A percentile compares a stretch with the other conserved stretches of the same genome.
These are phyloP conservation scores for Acanthopagrus latus DNA, from an alignment of 2,797 vertebrate genomes.

Conservation along the genomic window DNA sequence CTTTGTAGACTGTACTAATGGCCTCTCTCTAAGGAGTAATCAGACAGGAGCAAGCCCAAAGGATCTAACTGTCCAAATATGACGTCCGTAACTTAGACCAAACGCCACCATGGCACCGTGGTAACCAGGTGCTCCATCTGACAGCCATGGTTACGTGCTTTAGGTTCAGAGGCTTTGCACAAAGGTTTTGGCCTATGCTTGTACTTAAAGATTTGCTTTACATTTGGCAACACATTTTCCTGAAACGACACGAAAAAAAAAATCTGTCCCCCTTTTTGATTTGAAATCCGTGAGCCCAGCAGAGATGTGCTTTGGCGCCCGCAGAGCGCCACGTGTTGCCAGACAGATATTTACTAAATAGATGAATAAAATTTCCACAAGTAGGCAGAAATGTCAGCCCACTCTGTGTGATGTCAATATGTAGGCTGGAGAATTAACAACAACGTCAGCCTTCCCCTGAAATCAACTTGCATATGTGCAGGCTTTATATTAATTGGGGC, in stretches of 20 bases:
- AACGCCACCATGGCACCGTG: no score
- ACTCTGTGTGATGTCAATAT: conserved; percentile 43
- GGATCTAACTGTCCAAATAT: not conserved
- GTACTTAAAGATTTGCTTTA: not conserved
- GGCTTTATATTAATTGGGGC: conserved; percentile 51
- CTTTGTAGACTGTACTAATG: not conserved
- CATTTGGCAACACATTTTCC: not conserved
- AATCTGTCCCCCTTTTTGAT: conserved; percentile 7
- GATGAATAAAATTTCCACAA: conserved; percentile 27
- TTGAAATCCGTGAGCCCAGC: not conserved
- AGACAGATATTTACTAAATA: conserved; percentile 32
- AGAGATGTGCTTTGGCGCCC: conserved; percentile 23
- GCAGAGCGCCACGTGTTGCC: conserved; percentile 37
- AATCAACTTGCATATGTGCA: conserved; percentile 34
- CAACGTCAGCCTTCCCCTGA: conserved; percentile 22
- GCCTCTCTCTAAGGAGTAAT: not conserved
- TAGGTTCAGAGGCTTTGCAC: not conserved
- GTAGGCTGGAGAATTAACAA: conserved; percentile 32
- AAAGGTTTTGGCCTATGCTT: not conserved
- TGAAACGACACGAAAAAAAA: not conserved
- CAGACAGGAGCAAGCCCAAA: not conserved
- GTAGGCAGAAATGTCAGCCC: conserved; percentile 47
- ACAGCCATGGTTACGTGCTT: conserved; percentile 11
- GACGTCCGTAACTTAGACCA: no score
- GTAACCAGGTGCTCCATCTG: no score